Percentiles rank a stretch among this genome's conserved stretches.
Evolutionary conservation across 2,888 invertebrate genomes (phyloP).

Genomic region (Polymixis lichenea): DNA sequence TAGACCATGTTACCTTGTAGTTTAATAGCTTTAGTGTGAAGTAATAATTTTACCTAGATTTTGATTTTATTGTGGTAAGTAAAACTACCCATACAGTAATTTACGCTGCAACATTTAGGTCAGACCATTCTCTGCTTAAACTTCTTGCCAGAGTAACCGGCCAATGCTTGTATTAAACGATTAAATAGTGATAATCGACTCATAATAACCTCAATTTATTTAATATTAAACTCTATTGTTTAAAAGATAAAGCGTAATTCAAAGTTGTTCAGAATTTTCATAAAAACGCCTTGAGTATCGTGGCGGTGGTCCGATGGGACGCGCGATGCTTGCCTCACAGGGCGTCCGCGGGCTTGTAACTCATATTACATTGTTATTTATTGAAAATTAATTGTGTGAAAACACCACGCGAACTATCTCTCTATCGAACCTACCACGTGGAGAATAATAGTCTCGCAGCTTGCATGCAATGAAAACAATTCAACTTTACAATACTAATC

Average conservation of each 20-base stretch:
- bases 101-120: slow-evolving; percentile 42
- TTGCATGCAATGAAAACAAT: slow-evolving; percentile 58
- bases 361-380: slow-evolving; percentile 82
- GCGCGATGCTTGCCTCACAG: slow-evolving; percentile 77
- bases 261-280: slow-evolving; percentile 56
- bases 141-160: slow-evolving; percentile 40
- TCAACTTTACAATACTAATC: slow-evolving; percentile 47
- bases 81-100: slow-evolving; percentile 46
- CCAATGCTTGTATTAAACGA: slow-evolving; percentile 5
- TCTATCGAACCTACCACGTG: slow-evolving; percentile 71
- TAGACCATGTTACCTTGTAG: slow-evolving; percentile 52
- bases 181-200: slow-evolving; percentile 37
- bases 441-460: slow-evolving; percentile 62
- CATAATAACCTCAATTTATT: slow-evolving; percentile 33
- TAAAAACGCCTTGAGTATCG: slow-evolving; percentile 66
- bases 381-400: slow-evolving; percentile 86
- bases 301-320: slow-evolving; percentile 78
- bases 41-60: slow-evolving; percentile 49
- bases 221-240: slow-evolving; percentile 55
- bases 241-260: slow-evolving; percentile 51
- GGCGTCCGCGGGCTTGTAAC: slow-evolving; percentile 73
- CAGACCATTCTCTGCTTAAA: slow-evolving; percentile 30
- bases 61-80: slow-evolving; percentile 47
- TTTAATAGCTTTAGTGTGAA: slow-evolving; percentile 49
- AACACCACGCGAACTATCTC: slow-evolving; percentile 71